Evolutionary conservation across 2,888 invertebrate genomes (phyloP).

Genomic region (Acleris sparsana): DNA sequence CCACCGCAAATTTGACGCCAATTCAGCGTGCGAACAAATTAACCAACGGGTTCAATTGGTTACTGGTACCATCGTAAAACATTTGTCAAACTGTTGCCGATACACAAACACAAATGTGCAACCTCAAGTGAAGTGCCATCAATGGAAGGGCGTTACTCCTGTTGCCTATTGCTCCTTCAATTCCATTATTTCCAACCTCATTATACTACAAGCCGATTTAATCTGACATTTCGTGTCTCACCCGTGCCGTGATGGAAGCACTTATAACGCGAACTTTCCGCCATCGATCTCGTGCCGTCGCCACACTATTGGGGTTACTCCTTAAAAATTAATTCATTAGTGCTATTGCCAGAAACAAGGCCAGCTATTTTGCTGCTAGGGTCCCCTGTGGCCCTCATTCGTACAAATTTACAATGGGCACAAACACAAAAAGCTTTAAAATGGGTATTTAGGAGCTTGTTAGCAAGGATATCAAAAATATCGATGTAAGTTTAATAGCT

Average conservation of each 20-base stretch:
- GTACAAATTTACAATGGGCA: conserved; percentile 6
- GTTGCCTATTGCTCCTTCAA: background rate
- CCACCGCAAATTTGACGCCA: too few species aligned
- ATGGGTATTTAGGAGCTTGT: background rate
- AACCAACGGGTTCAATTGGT: too few species aligned
- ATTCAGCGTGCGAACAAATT: too few species aligned
- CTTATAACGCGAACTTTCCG: conserved; percentile 52
- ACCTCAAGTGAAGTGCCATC: background rate
- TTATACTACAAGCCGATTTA: conserved; percentile 19
- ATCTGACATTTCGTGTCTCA: conserved; percentile 58
- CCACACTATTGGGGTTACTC: conserved; percentile 29
- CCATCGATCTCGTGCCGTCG: conserved; percentile 42
- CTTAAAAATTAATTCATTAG: conserved; percentile 30
- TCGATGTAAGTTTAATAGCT: too few species aligned
- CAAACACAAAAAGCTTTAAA: background rate
- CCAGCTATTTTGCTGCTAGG: conserved; percentile 3
- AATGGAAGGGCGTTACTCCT: conserved; percentile 3
- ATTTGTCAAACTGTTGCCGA: too few species aligned
- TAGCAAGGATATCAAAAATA: too few species aligned
- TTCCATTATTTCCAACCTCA: background rate
- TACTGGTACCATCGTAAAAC: too few species aligned
- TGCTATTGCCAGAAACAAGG: conserved; percentile 27
- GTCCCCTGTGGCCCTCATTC: conserved; percentile 8
- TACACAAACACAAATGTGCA: too few species aligned
- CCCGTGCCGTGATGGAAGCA: conserved; percentile 53